Evolutionary conservation across 1,140 invertebrate genomes (phyloP).

Genomic region (Ptiloglossa arizonensis): DNA sequence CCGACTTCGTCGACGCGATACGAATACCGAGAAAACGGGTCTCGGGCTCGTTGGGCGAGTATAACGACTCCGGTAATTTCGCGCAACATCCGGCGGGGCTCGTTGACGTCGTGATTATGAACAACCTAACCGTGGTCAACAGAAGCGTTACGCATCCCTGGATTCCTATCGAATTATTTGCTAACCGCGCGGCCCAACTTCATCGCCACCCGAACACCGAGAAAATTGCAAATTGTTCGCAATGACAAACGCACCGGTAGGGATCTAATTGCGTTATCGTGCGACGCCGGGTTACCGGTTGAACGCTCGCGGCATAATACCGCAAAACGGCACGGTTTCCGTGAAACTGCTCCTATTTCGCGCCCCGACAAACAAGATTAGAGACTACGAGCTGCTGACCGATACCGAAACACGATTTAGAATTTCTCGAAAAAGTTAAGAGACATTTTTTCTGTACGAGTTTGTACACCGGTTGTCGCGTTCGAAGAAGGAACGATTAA

Average conservation of each 20-base stretch:
- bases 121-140: neutral
- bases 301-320: slow-evolving; percentile 8
- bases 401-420: neutral
- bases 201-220: slow-evolving; percentile 6
- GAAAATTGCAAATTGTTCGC: slow-evolving; percentile 43
- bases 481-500: too few relatives aligned
- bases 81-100: too few relatives aligned
- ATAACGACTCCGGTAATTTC: neutral
- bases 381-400: neutral
- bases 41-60: too few relatives aligned
- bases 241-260: slow-evolving; percentile 23
- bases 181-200: slow-evolving; percentile 6
- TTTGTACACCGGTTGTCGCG: too few relatives aligned
- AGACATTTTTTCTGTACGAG: too few relatives aligned
- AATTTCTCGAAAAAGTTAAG: too few relatives aligned
- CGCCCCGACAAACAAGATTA: slow-evolving; percentile 3
- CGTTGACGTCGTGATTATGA: slow-evolving; percentile 1
- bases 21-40: too few relatives aligned
- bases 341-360: slow-evolving; percentile 4
- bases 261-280: slow-evolving; percentile 32
- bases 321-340: slow-evolving; percentile 12
- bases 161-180: slow-evolving; percentile 24
- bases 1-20: too few relatives aligned
- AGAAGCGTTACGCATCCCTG: neutral
- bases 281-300: neutral